phyloP scores from a whole-genome alignment of 2,113 vertebrate species.

The Furnarius figulus region DNA sequence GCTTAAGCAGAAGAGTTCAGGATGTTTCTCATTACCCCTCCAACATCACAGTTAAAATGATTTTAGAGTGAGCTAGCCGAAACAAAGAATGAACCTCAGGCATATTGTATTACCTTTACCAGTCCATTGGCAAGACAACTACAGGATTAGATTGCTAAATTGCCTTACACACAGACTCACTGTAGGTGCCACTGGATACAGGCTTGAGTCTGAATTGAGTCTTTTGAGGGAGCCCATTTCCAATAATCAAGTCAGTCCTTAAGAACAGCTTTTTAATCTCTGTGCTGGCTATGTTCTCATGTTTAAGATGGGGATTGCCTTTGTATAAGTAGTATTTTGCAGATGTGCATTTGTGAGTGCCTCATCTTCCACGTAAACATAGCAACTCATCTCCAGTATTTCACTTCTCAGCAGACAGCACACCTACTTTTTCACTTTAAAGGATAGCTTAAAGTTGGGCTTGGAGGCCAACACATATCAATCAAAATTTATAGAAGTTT shows the following conservation, averaged over 20 bases:
- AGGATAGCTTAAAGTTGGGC: background rate
- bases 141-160: background rate
- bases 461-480: background rate
- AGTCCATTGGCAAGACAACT: background rate
- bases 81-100: background rate
- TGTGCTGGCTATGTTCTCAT: background rate
- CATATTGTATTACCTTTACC: background rate
- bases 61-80: background rate
- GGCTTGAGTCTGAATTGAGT: background rate
- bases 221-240: background rate
- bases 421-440: background rate
- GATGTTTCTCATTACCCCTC: background rate
- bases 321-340: background rate
- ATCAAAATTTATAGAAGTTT: background rate
- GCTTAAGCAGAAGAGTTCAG: background rate
- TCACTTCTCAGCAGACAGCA: background rate
- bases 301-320: background rate
- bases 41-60: background rate
- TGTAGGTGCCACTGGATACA: background rate
- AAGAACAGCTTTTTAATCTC: background rate
- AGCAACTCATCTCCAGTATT: background rate
- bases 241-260: background rate
- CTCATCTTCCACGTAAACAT: fast-evolving
- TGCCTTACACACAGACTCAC: background rate
- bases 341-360: background rate